Conservation (phyloP, 2,888 invertebrate species). For the Epinotia demarniana region DNA sequence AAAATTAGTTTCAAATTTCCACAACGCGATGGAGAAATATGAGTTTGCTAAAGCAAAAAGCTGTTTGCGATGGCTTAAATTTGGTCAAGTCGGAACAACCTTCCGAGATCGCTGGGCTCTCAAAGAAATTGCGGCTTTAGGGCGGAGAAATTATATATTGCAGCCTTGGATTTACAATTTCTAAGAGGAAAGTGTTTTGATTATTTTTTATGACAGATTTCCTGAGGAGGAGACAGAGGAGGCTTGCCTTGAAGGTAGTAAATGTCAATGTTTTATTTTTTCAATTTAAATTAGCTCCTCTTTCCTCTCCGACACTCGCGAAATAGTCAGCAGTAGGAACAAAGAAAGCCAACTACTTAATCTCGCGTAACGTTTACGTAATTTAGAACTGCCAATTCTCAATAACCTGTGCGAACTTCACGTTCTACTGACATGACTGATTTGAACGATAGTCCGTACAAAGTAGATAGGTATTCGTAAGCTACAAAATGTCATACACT, state of each 20-base stretch:
- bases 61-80: conserved; percentile 36
- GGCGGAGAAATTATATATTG: conserved; percentile 29
- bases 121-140: conserved; percentile 40
- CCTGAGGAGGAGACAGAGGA: too few species aligned
- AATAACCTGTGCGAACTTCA: neutral
- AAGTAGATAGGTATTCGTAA: neutral
- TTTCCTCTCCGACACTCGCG: neutral
- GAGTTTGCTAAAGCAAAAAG: neutral
- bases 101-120: conserved; percentile 32
- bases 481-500: neutral
- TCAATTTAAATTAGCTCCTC: neutral
- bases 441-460: conserved; percentile 11
- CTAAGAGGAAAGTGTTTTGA: conserved; percentile 15
- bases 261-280: neutral
- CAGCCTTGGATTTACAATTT: conserved; percentile 29
- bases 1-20: neutral
- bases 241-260: too few species aligned
- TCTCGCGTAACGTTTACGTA: neutral
- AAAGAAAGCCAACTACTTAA: neutral
- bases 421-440: conserved; percentile 2
- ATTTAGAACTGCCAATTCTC: conserved; percentile 6
- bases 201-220: conserved; percentile 1
- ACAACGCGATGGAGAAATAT: neutral
- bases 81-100: conserved; percentile 40
- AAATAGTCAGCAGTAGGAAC: neutral